Percentiles rank a stretch among this genome's conserved stretches.
Conservation (phyloP, 2,113 vertebrate genomes). For the Anguilla rostrata region DNA sequence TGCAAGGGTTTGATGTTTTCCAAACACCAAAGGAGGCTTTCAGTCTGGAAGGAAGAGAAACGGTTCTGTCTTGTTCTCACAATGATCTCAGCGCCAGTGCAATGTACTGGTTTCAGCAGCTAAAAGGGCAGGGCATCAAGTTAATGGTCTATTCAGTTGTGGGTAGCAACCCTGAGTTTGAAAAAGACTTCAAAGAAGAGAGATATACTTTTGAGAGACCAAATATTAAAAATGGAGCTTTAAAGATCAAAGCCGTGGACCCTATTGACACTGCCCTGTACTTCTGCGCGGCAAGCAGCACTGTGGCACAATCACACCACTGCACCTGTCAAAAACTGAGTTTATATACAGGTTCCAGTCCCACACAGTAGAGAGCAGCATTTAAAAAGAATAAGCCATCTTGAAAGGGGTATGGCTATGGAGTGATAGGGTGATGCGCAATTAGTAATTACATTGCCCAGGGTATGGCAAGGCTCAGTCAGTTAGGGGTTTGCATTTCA, state of each 20-base stretch:
- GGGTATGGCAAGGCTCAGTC: too few relatives aligned
- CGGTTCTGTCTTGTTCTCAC: background rate
- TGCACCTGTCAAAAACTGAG: background rate
- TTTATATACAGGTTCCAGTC: background rate
- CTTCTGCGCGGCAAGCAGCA: background rate
- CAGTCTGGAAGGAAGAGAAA: background rate
- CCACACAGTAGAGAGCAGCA: background rate
- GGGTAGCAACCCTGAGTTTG: conserved; percentile 2
- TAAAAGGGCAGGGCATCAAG: background rate
- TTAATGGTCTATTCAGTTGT: background rate
- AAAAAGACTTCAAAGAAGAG: background rate
- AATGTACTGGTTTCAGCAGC: background rate
- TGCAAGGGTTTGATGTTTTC: background rate
- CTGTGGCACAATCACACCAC: background rate
- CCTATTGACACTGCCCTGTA: background rate
- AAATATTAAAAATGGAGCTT: background rate
- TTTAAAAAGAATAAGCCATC: background rate
- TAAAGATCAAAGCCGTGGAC: background rate
- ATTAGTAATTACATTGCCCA: too few relatives aligned
- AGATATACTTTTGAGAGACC: background rate
- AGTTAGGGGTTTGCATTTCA: too few relatives aligned
- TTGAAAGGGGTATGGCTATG: too few relatives aligned
- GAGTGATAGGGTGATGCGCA: too few relatives aligned
- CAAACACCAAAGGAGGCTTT: background rate
- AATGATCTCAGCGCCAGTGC: background rate